A percentile compares a stretch with the other conserved stretches of the same genome.
Evolutionary conservation across 2,888 invertebrate species (phyloP).

Genomic region (Tanypteryx hageni): DNA sequence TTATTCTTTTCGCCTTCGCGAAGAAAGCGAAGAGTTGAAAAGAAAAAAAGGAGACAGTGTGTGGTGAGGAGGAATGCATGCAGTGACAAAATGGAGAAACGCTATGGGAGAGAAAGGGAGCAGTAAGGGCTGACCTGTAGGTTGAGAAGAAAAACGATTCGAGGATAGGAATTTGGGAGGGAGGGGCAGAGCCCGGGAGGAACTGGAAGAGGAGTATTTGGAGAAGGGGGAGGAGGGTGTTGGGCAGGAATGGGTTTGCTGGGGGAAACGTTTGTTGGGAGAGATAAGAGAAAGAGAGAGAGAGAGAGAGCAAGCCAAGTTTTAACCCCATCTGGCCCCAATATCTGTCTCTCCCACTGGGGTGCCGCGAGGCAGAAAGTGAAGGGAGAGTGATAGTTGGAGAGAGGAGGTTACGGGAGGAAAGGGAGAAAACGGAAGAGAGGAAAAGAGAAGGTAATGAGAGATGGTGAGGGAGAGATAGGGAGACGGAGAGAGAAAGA

Average conservation of each 20-base stretch:
- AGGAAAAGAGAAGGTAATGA: background rate
- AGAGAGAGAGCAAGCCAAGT: background rate
- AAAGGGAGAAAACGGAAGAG: background rate
- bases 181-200: background rate
- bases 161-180: slow-evolving; percentile 16
- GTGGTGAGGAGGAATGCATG: background rate
- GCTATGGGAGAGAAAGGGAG: background rate
- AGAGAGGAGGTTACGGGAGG: background rate
- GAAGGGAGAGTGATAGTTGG: background rate
- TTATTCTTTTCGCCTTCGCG: no score
- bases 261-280: background rate
- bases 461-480: background rate
- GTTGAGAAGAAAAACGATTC: background rate
- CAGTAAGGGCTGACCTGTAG: background rate
- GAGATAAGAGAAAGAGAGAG: background rate
- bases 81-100: background rate
- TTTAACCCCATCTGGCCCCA: slow-evolving; percentile 13
- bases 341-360: background rate
- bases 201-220: no score
- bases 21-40: no score
- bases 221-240: background rate
- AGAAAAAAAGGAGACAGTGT: background rate
- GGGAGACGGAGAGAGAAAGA: background rate
- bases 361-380: background rate
- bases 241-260: background rate